Conservation (phyloP, 2,888 invertebrate species). For the Thelaira solivaga region DNA sequence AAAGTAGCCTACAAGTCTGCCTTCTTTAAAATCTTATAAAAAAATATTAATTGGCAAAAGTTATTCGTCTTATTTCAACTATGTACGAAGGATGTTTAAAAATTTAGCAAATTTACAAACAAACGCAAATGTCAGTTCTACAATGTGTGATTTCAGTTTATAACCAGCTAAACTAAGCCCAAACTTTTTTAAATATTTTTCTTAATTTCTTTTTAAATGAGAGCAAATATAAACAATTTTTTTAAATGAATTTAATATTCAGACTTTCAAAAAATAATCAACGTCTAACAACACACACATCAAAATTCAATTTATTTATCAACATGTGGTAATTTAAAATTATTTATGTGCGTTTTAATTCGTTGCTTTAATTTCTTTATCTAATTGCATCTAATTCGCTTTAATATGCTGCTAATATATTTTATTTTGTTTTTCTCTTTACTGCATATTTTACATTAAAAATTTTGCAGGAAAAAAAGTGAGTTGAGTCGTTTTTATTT, state of each 20-base stretch:
- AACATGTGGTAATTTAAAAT: constrained; percentile 29
- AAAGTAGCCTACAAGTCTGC: too few relatives aligned
- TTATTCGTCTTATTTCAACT: too few relatives aligned
- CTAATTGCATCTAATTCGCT: constrained; percentile 54
- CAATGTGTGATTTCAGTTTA: too few relatives aligned
- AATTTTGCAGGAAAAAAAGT: not conserved
- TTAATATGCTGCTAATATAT: constrained; percentile 37
- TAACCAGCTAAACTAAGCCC: too few relatives aligned
- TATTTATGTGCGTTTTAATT: constrained; percentile 27
- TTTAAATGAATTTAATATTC: not conserved
- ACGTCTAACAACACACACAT: not conserved
- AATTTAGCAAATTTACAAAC: too few relatives aligned
- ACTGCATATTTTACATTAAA: not conserved
- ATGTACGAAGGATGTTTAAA: too few relatives aligned
- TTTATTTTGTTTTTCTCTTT: not conserved
- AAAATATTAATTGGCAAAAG: too few relatives aligned
- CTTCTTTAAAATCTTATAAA: too few relatives aligned
- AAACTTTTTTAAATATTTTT: too few relatives aligned
- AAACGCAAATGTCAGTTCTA: too few relatives aligned
- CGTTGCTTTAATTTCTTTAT: constrained; percentile 43
- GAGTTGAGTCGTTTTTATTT: not conserved
- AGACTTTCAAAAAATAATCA: not conserved
- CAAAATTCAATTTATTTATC: constrained; percentile 19
- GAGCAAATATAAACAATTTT: too few relatives aligned
- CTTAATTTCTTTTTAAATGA: too few relatives aligned